A percentile compares a stretch with the other conserved stretches of the same genome.
phyloP scores from a whole-genome alignment of 1,140 invertebrate genomes.

The Mya arenaria region DNA sequence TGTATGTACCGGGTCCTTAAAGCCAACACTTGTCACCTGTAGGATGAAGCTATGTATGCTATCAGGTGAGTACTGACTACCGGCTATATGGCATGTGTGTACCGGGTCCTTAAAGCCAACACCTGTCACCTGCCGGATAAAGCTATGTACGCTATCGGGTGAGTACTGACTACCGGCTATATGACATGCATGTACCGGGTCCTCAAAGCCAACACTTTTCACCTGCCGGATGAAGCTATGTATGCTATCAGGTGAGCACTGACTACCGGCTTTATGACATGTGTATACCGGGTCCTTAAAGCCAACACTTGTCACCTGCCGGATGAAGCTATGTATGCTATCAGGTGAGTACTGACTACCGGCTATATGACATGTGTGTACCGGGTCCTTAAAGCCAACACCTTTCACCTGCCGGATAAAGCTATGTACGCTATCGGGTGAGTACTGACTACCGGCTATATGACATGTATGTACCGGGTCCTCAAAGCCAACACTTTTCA shows the following conservation, averaged over 20 bases:
- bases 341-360: conserved; percentile 33
- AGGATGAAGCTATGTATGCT: conserved; percentile 91
- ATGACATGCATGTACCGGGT: conserved; percentile 80
- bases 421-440: not conserved
- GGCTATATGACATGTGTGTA: not conserved
- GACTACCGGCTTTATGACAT: too few relatives aligned
- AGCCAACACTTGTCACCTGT: conserved; percentile 87
- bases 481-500: not conserved
- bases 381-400: not conserved
- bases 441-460: too few relatives aligned
- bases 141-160: conserved; percentile 87
- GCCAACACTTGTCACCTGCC: conserved; percentile 88
- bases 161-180: too few relatives aligned
- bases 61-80: conserved; percentile 89
- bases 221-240: conserved; percentile 91
- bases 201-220: conserved; percentile 87
- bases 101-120: conserved; percentile 86
- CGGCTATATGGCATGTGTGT: conserved; percentile 91
- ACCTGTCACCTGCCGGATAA: conserved; percentile 89
- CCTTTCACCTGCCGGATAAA: not conserved
- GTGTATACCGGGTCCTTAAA: conserved; percentile 85
- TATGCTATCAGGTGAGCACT: conserved; percentile 85
- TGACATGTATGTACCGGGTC: not conserved
- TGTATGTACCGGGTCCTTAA: conserved; percentile 85
- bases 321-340: conserved; percentile 90